Base-by-base conservation (phyloP, 2,797 vertebrate genomes). In the Pantherophis vulpinus region DNA sequence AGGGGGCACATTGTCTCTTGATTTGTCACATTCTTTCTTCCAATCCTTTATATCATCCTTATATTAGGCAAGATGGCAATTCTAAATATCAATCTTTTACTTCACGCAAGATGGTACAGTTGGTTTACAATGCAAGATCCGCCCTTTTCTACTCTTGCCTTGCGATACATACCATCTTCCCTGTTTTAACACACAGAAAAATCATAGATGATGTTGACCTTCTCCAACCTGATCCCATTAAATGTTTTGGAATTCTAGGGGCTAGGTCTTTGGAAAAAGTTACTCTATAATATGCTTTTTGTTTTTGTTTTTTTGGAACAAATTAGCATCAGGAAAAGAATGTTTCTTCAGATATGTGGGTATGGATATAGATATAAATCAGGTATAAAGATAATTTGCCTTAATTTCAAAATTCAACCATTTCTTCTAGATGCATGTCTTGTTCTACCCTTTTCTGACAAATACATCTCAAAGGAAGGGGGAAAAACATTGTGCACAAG, bases 391-490 rank as follows among this genome's bases (percentile, higher is more conserved):
- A 16, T 29, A n/a, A 42, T 47, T 83, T 83, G 60, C 56, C 23
- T 90, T 90, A 58, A 90, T 90, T 87, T 93, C 32, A n/a, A 70
- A 51, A 86, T 16, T 56, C 66, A 91, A 25, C 47, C 32, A 89
- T 91, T 89, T 86, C 18, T 61, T 51, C 79, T 58, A 83, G 47
- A 89, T 23, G 25, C 42, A 23, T 79, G 10, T 83, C 47, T 63
- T 79, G 47, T 79, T 93, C 86, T 91, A 47, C 66, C 56, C 42
- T 93, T 91, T 89, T 87, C 90, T 91, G 55, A 83, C 47, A 93
- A 59, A 51, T 29, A 55, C 37, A 89, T 83, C 90, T 92, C 90
- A 95, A 83, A 20, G n/a, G 94, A 37, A 83, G 91, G 61, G 93
- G 91, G 25, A 18, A 54, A 89, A 66, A 90, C 61, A 70, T 70